Percentiles rank a stretch among this genome's conserved stretches.
These are phyloP conservation scores for Brachyalestes nurse DNA, from an alignment of 2,797 vertebrate species.

Conservation along the genomic window DNA sequence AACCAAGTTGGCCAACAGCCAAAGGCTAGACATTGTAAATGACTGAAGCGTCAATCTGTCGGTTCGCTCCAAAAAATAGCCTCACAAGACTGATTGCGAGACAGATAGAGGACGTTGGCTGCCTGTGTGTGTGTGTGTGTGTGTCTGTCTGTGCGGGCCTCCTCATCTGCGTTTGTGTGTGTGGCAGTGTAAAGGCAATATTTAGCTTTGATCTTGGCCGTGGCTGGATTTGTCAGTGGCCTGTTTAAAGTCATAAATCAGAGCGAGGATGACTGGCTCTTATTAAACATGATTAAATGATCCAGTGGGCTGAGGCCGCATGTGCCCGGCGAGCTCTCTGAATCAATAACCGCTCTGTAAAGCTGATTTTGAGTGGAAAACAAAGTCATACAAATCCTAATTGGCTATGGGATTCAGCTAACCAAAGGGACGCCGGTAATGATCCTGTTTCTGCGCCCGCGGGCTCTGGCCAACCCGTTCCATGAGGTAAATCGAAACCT, in stretches of 20 bases:
- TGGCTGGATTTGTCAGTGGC: constrained; percentile 64
- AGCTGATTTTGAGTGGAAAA: constrained; percentile 76
- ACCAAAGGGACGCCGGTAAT: constrained; percentile 65
- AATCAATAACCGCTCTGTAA: constrained; percentile 77
- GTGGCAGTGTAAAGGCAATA: constrained; percentile 38
- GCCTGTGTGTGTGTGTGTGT: constrained; percentile 2
- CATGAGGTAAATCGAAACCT: constrained; percentile 81
- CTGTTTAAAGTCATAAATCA: constrained; percentile 76
- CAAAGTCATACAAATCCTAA: constrained; percentile 78
- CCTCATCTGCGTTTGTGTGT: not conserved
- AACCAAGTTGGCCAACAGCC: constrained; percentile 12
- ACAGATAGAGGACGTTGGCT: constrained; percentile 15
- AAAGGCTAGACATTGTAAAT: constrained; percentile 34
- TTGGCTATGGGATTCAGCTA: constrained; percentile 72
- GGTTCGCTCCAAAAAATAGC: constrained; percentile 18
- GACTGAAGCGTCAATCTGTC: constrained; percentile 3
- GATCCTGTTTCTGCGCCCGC: constrained; percentile 51
- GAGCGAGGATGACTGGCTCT: constrained; percentile 71
- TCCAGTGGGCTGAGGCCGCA: constrained; percentile 74
- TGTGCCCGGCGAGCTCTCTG: constrained; percentile 67
- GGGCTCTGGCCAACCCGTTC: constrained; percentile 77
- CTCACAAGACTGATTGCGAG: constrained; percentile 22
- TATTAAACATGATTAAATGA: constrained; percentile 82
- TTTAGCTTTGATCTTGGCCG: constrained; percentile 68
- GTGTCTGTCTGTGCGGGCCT: not conserved